phyloP scores from a whole-genome alignment of 1,140 invertebrate species.

The Aradophagus sp. region DNA sequence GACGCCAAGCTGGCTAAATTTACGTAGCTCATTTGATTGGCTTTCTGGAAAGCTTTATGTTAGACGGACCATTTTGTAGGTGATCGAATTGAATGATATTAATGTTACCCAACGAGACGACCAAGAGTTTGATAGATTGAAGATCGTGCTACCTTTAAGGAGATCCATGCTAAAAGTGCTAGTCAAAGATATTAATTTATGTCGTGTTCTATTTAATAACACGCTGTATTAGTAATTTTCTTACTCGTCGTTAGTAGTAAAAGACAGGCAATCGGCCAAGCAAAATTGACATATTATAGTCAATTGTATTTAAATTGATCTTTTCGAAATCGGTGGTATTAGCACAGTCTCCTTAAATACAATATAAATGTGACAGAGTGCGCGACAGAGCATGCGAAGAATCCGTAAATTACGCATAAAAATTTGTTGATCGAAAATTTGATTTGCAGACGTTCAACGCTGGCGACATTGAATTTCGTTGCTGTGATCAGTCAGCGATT shows the following conservation, averaged over 20 bases:
- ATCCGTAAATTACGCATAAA: no score
- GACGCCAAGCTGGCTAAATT: constrained; percentile 55
- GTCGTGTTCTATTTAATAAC: constrained; percentile 6
- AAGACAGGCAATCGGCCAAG: no score
- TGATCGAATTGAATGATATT: constrained; percentile 25
- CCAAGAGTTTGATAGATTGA: no score
- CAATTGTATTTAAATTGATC: no score
- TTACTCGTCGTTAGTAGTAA: no score
- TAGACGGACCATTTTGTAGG: constrained; percentile 29
- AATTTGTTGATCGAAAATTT: constrained; percentile 4
- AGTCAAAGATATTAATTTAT: constrained; percentile 45
- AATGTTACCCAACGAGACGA: constrained; percentile 8
- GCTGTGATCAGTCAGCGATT: constrained; percentile 17
- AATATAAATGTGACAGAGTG: no score
- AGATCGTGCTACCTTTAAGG: constrained; percentile 23
- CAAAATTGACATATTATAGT: no score
- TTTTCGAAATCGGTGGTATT: not conserved
- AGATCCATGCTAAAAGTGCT: constrained; percentile 41
- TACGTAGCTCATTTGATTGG: constrained; percentile 42
- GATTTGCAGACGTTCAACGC: not conserved
- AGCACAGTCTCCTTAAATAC: constrained; percentile 42
- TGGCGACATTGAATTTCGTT: no score
- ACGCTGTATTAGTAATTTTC: not conserved
- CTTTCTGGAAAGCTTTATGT: constrained; percentile 47
- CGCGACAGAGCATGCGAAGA: no score